Percentiles rank a stretch among this genome's conserved stretches.
Evolutionary conservation across 2,113 vertebrate genomes (phyloP).

Genomic region (Pachyramphus minor): DNA sequence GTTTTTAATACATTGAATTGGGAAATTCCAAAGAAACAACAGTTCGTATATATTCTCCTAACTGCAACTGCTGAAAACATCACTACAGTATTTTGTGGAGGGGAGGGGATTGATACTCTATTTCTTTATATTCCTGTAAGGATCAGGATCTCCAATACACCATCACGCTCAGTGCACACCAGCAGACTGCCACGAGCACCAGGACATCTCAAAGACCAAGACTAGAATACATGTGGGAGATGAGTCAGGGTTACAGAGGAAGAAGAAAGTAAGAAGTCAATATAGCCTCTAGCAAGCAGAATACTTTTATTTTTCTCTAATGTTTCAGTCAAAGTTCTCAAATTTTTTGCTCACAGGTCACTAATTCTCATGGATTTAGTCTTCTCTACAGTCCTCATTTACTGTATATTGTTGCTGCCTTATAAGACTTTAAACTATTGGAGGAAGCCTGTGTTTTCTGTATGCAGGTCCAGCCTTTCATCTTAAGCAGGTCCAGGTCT

Average conservation of each 20-base stretch:
- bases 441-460: neutral
- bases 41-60: neutral
- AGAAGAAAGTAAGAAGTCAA: neutral
- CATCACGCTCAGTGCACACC: neutral
- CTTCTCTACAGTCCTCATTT: neutral
- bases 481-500: neutral
- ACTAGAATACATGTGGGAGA: neutral
- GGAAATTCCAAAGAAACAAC: neutral
- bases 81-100: neutral
- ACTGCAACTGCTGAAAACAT: neutral
- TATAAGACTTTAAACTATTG: neutral
- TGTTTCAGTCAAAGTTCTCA: neutral
- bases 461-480: neutral
- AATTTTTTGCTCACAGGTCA: neutral
- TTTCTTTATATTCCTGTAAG: neutral
- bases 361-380: neutral
- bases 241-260: neutral
- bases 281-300: neutral
- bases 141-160: neutral
- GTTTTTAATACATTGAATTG: neutral
- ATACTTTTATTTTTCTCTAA: neutral
- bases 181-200: neutral
- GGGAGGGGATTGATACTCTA: fast-evolving
- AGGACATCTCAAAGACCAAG: neutral
- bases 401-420: neutral